Evolutionary conservation across 2,113 vertebrate genomes (phyloP).

Genomic region (Strigops habroptila): DNA sequence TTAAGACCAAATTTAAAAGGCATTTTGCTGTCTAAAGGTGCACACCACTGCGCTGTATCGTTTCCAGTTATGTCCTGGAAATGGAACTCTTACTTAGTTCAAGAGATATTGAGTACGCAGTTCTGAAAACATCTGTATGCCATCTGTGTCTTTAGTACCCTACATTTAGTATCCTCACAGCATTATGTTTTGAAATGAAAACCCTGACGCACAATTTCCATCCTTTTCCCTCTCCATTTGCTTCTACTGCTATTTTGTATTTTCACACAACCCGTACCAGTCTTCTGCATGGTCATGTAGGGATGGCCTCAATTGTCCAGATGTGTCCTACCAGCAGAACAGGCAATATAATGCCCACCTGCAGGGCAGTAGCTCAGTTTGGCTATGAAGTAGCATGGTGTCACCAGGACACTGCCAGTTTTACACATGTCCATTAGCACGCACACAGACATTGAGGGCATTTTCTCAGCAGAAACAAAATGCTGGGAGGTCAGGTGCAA

Average conservation of each 20-base stretch:
- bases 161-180: background rate
- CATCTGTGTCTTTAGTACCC: background rate
- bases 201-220: background rate
- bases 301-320: background rate
- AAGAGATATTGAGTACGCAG: fast-evolving
- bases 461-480: background rate
- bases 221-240: background rate
- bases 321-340: background rate
- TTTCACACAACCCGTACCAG: fast-evolving
- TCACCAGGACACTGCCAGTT: background rate
- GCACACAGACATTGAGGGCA: background rate
- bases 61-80: background rate
- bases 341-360: background rate
- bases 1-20: background rate
- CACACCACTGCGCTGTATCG: background rate
- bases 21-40: background rate
- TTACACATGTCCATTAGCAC: background rate
- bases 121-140: background rate
- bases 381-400: background rate
- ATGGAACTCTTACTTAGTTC: background rate
- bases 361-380: background rate
- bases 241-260: background rate
- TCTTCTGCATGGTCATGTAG: fast-evolving
- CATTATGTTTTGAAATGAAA: background rate
- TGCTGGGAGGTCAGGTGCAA: background rate